Evolutionary conservation across 2,113 vertebrate species (phyloP).

Genomic region (Tringa solitaria): DNA sequence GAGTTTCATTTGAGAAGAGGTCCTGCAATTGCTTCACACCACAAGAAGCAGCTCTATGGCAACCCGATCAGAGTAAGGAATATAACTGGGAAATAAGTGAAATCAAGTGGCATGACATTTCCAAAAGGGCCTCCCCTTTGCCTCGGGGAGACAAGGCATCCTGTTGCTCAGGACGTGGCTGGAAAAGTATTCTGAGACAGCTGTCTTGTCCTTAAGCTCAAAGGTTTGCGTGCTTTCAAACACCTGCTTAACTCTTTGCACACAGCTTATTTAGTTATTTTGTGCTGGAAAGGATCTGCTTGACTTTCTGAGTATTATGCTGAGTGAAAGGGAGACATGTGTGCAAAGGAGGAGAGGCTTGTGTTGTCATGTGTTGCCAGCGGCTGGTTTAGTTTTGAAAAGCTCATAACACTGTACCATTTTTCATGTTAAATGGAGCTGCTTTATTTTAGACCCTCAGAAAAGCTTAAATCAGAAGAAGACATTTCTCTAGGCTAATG

Average conservation of each 20-base stretch:
- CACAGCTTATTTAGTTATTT: neutral
- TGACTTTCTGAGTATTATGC: neutral
- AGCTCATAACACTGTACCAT: neutral
- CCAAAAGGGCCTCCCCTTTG: neutral
- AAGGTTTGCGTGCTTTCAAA: neutral
- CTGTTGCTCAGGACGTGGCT: neutral
- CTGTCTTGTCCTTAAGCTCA: neutral
- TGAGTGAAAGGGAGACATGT: neutral
- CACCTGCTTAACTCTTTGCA: neutral
- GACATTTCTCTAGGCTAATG: constrained; percentile 9
- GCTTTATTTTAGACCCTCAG: neutral
- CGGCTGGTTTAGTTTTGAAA: neutral
- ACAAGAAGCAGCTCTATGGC: neutral
- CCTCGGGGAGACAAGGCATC: neutral
- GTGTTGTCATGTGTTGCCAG: neutral
- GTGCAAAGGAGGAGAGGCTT: neutral
- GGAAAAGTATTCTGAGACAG: neutral
- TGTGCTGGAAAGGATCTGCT: neutral
- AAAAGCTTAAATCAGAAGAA: neutral
- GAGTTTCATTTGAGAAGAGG: neutral
- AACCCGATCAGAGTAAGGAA: neutral
- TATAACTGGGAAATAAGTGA: neutral
- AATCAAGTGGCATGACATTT: neutral
- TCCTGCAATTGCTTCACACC: neutral
- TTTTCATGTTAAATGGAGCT: constrained; percentile 2